Conservation (phyloP, 2,888 invertebrate species). For the Drosophila quinaria region DNA sequence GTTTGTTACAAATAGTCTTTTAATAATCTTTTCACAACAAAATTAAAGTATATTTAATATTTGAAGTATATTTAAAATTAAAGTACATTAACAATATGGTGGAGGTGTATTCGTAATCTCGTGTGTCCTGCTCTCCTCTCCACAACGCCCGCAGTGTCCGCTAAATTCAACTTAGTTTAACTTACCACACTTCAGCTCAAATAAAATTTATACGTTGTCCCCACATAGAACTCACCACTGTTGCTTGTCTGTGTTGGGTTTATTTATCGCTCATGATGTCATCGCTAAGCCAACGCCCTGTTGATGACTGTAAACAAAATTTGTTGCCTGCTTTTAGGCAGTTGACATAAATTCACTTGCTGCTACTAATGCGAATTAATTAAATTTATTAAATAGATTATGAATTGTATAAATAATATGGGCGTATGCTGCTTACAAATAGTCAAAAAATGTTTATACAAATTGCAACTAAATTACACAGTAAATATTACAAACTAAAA, state of each 20-base stretch:
- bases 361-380: constrained; percentile 18
- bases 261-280: constrained; percentile 9
- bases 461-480: constrained; percentile 9
- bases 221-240: not conserved
- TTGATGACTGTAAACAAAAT: constrained; percentile 6
- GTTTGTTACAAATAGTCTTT: no score
- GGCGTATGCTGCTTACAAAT: constrained; percentile 56
- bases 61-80: no score
- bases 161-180: no score
- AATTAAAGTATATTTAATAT: no score
- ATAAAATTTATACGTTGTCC: no score
- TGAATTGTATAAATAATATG: constrained; percentile 59
- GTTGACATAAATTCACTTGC: constrained; percentile 20
- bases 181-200: no score
- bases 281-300: constrained; percentile 27
- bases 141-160: no score
- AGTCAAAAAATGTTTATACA: constrained; percentile 56
- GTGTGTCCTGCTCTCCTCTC: no score
- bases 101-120: no score
- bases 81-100: no score
- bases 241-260: not conserved
- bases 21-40: no score
- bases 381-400: constrained; percentile 62
- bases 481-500: constrained; percentile 28
- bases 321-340: constrained; percentile 69